Base-by-base conservation (phyloP, 2,797 vertebrate genomes). In the Trematomus bernacchii region DNA sequence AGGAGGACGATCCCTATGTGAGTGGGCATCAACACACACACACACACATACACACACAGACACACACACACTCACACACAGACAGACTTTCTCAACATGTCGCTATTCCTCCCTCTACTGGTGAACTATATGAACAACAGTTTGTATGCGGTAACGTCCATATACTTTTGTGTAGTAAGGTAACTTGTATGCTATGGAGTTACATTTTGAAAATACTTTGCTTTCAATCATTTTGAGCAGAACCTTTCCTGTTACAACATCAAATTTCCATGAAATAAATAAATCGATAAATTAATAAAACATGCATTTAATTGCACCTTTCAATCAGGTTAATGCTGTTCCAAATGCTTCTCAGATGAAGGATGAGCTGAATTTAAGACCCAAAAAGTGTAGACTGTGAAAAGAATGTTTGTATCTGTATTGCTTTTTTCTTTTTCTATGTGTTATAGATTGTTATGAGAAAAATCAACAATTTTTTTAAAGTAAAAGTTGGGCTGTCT, bases 1-100 rank as follows among this genome's bases (percentile, higher is more conserved):
- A 99, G 86, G 96, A 98, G 46, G 97, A 98, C 53, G 97, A 99
- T 58, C 95, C 97, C 15, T 97, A 97, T 64, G 98, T 99, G 86
- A 98, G 98, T 94, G 62, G 30, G 40, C 66, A 50, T 2, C 0
- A 53, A 46, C 54, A 65, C 68, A 62, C 40, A 19, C 47, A 19
- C 47, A 10, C 50, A 27, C 21, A 51, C 30, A 30, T 23, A n/a
- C 23, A 47, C 44, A 18, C 59, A 44, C 52, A 68, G 57, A 33
- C 50, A 53, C 51, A 21, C 51, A 48, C 55, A 55, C 55, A 50
- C 54, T 18, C 13, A 67, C 55, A 10, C 47, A 30, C 40, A 70
- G 67, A 72, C 23, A 37, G 19, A 47, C 18, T 21, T 30, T 10
- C 6, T 4, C 47, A 78, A 58, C 3, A 1, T 86, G 51, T 69